phyloP scores from a whole-genome alignment of 2,113 vertebrate species.

The Anser cygnoides region DNA sequence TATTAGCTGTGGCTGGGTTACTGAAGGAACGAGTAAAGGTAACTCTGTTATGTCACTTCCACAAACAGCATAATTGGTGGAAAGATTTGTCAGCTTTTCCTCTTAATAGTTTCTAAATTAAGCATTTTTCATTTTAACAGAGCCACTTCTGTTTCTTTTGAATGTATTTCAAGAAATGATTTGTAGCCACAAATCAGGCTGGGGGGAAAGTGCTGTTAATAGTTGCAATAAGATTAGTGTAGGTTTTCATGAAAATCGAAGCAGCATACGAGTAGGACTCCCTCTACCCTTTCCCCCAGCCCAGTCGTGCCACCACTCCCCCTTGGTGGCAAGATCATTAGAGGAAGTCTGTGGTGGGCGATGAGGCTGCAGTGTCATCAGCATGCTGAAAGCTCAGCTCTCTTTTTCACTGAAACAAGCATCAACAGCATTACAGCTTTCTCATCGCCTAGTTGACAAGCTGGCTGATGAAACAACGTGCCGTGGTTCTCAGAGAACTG shows the following conservation, averaged over 20 bases:
- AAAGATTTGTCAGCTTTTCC: not conserved
- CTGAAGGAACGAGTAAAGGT: not conserved
- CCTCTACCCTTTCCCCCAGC: too few species aligned
- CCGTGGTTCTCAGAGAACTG: not conserved
- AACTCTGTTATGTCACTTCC: not conserved
- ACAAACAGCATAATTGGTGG: not conserved
- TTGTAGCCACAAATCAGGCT: not conserved
- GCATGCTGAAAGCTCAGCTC: not conserved
- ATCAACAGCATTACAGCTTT: not conserved
- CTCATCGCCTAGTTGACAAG: not conserved
- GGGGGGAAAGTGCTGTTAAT: fast-evolving
- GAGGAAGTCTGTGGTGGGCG: not conserved
- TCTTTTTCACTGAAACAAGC: not conserved
- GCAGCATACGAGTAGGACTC: fast-evolving
- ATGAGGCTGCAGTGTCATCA: not conserved
- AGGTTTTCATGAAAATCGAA: not conserved
- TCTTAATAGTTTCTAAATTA: not conserved
- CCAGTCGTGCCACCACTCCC: not conserved
- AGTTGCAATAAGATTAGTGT: not conserved
- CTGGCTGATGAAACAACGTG: not conserved
- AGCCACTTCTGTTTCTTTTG: not conserved
- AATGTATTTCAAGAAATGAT: not conserved
- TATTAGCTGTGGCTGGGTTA: not conserved
- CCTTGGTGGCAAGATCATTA: fast-evolving
- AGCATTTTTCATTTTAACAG: not conserved